Base-by-base conservation (phyloP, 2,797 vertebrate species). In the Acomys russatus region DNA sequence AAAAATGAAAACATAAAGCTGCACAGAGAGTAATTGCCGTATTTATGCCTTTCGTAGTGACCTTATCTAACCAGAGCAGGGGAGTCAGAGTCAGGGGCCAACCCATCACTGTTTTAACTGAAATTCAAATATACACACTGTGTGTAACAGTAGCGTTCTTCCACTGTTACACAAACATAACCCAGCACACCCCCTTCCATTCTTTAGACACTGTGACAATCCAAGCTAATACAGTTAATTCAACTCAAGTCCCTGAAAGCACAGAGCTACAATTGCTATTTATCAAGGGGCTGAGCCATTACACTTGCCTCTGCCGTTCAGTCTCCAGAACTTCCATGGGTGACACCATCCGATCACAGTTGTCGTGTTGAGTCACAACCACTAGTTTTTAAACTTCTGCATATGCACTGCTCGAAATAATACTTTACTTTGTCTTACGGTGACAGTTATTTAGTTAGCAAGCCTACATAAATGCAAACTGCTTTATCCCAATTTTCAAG, bases 101-200 rank as follows among this genome's bases (percentile, higher is more conserved):
- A 64, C 89, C 89, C 73, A 63, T 90, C 71, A 35, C 38, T 74
- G 83, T 95, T 92, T 94, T 94, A 91, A 96, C 92, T 61, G 87
- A 85, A 68, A 96, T 89, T 96, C 88, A 89, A 94, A 95, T 90
- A 95, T 80, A 97, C 79, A 93, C 68, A 76, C 93, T 64, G 78
- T 85, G 84, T 89, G 87, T 96, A 96, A 97, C 96, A 91, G 95
- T 30, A 91, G 92, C 79, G 79, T 80, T 89, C 84, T 86, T 88
- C 80, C 54, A 93, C 79, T 92, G 95, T 91, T 94, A 87, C 59
- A 92, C 80, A 97, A 97, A 96, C 89, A 95, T 89, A 94, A 96
- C 96, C 89, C 66, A 97, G 94, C 91, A 88, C 77, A n/a, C 59
- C 51, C 96, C 91, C 74, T 92, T 87, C 86, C 86, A 74, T 79